Conservation (phyloP, 2,888 invertebrate genomes). For the Caenorhabditis sp. region DNA sequence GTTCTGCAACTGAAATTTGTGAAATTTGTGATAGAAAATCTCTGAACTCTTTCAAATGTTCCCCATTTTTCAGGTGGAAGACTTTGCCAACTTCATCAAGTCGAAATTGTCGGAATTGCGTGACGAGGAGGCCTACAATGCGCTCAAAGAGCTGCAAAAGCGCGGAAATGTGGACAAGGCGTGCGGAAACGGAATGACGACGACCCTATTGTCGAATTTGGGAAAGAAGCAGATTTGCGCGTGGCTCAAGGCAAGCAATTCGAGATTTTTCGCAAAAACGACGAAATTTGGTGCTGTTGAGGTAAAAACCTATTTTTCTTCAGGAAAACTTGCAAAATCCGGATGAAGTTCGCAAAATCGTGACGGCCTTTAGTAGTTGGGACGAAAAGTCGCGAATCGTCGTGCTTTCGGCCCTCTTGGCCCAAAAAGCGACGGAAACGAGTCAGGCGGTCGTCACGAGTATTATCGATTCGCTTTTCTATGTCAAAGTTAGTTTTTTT, state of each 20-base stretch:
- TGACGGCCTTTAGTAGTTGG: conserved; percentile 45
- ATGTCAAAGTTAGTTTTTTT: conserved; percentile 41
- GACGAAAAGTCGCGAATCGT: conserved; percentile 43
- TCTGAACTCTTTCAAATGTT: no score
- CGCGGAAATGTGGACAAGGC: conserved; percentile 51
- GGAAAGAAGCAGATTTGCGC: conserved; percentile 41
- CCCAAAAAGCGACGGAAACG: conserved; percentile 40
- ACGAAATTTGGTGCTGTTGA: background rate
- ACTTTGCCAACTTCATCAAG: conserved; percentile 39
- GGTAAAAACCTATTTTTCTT: background rate
- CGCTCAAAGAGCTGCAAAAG: conserved; percentile 30
- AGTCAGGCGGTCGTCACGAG: conserved; percentile 46
- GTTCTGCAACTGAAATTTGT: no score
- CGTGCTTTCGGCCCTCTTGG: conserved; percentile 34
- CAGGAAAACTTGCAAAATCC: conserved; percentile 45
- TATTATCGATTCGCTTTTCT: conserved; percentile 49
- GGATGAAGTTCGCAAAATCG: conserved; percentile 49
- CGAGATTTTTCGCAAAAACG: background rate
- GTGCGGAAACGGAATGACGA: conserved; percentile 26
- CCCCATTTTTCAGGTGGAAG: conserved; percentile 42
- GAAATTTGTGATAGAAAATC: no score
- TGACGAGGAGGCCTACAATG: conserved; percentile 41
- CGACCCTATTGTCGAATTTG: conserved; percentile 34
- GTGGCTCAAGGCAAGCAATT: conserved; percentile 57
- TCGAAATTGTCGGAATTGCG: conserved; percentile 23